Evolutionary conservation across 2,113 vertebrate species (phyloP), one percentile per base, ranked within the genome.

Genomic region (Sakesphorus luctuosus): DNA sequence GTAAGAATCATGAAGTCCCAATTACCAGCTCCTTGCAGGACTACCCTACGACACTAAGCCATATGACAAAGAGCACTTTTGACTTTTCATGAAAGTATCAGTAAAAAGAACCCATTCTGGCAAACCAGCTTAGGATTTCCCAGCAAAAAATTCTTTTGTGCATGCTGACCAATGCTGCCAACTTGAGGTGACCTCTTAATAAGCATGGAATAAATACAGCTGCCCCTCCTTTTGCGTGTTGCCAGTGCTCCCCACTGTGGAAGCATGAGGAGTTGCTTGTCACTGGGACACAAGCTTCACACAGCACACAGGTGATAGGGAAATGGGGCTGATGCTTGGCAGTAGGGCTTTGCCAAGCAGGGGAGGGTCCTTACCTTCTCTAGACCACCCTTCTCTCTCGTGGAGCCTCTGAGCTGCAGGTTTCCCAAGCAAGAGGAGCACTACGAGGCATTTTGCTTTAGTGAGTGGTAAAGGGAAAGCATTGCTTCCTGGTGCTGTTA

Each of bases 161-260:
- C 35, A 2, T 25, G n/a, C 50, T 78, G 56, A 58, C 24, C 28
- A 13, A 18, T 6, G 26, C 55, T 77, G 55, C 58, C 79, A 21
- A 29, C 46, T 84, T 36, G 24, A 35, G 36, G 24, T 29, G 35
- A 46, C 24, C 24, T 58, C 26, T 12, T 35, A 55, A 74, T 33
- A 21, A 10, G 9, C 29, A 4, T 4, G 18, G 8, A 53, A 35
- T 11, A 35, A 29, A 8, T 6, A 28, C 18, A 43, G 44, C 53
- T 84, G 3, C 25, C 13, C 16, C 8, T 68, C 23, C 35, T 73
- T 67, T 74, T 53, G 31, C 29, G 3, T 38, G 44, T 25, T 68
- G 19, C 65, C 73, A 61, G 36, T 52, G 85, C 92, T 91, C 84
- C 65, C 46, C 81, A 11, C 36, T 31, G 88, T 87, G 88, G 88